Conservation (phyloP, 2,797 vertebrate genomes). For the Microchirus variegatus region DNA sequence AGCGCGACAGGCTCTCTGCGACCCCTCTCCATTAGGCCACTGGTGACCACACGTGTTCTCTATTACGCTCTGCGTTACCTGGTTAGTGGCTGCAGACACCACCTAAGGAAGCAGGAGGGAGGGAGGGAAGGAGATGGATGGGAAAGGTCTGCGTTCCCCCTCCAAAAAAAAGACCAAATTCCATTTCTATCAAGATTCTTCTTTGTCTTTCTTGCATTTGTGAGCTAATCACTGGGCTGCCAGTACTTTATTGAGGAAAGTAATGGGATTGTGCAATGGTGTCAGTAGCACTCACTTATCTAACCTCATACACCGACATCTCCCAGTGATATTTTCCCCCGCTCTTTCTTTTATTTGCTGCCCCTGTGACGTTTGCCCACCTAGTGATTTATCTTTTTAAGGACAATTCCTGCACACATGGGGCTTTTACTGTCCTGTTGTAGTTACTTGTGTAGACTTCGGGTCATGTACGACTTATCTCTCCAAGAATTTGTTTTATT, state of each 20-base stretch:
- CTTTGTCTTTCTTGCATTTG: constrained; percentile 39
- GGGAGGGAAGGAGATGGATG: constrained; percentile 3
- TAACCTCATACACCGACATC: constrained; percentile 42
- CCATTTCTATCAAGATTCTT: constrained; percentile 69
- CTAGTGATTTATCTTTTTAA: background rate
- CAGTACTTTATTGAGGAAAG: constrained; percentile 69
- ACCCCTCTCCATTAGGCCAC: constrained; percentile 76
- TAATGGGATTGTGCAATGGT: constrained; percentile 66
- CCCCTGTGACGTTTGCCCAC: background rate
- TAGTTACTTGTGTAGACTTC: background rate
- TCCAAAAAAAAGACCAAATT: constrained; percentile 24
- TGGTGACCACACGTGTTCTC: constrained; percentile 71
- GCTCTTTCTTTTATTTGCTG: background rate
- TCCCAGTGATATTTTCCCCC: constrained; percentile 45
- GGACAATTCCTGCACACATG: background rate
- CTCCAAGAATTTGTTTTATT: too few species aligned
- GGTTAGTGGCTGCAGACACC: constrained; percentile 51
- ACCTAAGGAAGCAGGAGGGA: constrained; percentile 24
- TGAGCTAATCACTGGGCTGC: constrained; percentile 70
- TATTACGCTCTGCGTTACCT: constrained; percentile 77
- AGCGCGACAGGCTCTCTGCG: constrained; percentile 69
- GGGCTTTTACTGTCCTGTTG: background rate
- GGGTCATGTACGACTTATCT: too few species aligned
- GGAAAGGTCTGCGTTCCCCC: constrained; percentile 13
- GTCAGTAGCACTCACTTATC: constrained; percentile 58